Percentiles rank a stretch among this genome's conserved stretches.
Conservation (phyloP, 2,888 invertebrate species). For the Andricus curvator region DNA sequence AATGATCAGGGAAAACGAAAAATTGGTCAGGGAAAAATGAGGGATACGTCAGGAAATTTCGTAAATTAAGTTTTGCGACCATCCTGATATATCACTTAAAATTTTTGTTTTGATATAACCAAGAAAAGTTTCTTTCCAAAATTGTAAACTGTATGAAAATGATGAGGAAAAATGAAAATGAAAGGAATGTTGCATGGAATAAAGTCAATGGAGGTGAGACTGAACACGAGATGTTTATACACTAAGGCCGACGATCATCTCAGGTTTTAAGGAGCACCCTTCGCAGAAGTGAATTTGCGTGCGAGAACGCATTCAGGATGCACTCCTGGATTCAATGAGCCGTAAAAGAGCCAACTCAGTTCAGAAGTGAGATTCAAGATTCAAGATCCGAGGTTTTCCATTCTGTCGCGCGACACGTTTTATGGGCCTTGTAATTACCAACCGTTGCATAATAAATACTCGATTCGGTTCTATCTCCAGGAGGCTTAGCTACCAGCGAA, state of each 20-base stretch:
- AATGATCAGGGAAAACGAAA: no score
- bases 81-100: no score
- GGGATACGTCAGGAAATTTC: no score
- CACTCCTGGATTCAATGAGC: conserved; percentile 43
- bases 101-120: no score
- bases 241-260: conserved; percentile 36
- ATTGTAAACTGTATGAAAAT: neutral
- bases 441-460: conserved; percentile 51
- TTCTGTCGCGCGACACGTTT: conserved; percentile 50
- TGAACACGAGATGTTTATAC: conserved; percentile 31
- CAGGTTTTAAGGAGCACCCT: conserved; percentile 33
- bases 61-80: no score
- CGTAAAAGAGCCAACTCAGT: conserved; percentile 45
- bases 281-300: conserved; percentile 38
- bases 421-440: conserved; percentile 52
- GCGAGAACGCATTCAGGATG: conserved; percentile 41
- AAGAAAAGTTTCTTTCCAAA: no score
- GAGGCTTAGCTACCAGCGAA: conserved; percentile 44
- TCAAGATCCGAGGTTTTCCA: conserved; percentile 43
- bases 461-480: conserved; percentile 52
- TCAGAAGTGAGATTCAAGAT: conserved; percentile 50
- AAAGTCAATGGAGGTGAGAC: conserved; percentile 5
- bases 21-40: no score
- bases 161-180: neutral
- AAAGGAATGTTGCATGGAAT: conserved; percentile 28